phyloP scores from a whole-genome alignment of 2,113 vertebrate genomes.

The Lanius ludovicianus region DNA sequence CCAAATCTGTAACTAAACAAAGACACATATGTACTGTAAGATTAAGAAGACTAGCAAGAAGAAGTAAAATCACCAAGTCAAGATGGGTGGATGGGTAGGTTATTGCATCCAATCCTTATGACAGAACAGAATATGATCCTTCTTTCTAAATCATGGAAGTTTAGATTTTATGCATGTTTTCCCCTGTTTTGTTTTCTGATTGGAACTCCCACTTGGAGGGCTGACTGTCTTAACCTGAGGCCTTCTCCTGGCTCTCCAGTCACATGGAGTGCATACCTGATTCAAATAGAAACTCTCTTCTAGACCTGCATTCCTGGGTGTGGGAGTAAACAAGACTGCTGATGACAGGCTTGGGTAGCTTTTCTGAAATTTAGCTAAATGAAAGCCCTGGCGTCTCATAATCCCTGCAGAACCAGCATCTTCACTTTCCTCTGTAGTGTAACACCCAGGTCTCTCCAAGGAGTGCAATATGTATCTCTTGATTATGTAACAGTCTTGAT shows the following conservation, averaged over 20 bases:
- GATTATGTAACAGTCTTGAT: not conserved
- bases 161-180: not conserved
- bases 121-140: not conserved
- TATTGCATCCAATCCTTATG: not conserved
- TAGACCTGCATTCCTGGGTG: not conserved
- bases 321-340: constrained; percentile 2
- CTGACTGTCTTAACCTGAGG: not conserved
- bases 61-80: not conserved
- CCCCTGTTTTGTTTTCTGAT: not conserved
- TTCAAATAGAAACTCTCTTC: not conserved
- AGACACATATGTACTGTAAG: not conserved
- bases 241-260: not conserved
- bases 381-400: not conserved
- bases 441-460: not conserved
- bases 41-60: not conserved
- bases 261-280: not conserved
- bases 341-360: not conserved
- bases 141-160: not conserved
- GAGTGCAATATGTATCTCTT: not conserved
- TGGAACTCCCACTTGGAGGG: not conserved
- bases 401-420: not conserved
- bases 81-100: not conserved
- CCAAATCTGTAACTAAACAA: not conserved
- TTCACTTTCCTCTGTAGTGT: not conserved
- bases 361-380: constrained; percentile 3